A percentile compares a stretch with the other conserved stretches of the same genome.
phyloP scores from a whole-genome alignment of 2,113 vertebrate genomes.

The Pachycephala philippinensis region DNA sequence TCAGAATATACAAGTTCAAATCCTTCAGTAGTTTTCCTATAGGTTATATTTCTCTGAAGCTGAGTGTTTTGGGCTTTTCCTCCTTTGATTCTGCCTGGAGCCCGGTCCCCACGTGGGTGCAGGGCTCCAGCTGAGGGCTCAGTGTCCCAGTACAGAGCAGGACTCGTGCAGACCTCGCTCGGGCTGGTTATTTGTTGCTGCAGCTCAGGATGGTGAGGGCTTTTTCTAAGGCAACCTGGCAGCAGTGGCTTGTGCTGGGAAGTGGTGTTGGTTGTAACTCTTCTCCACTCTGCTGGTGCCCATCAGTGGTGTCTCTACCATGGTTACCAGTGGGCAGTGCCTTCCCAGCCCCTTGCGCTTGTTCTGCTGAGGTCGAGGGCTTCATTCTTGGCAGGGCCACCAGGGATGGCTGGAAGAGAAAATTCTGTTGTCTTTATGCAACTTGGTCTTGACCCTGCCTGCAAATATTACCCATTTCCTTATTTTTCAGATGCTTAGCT shows the following conservation, averaged over 20 bases:
- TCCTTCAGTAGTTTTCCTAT: not conserved
- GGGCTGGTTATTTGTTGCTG: not conserved
- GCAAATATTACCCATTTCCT: not conserved
- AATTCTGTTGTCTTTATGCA: not conserved
- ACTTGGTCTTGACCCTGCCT: not conserved
- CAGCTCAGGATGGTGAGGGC: not conserved
- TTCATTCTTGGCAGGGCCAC: not conserved
- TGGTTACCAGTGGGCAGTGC: not conserved
- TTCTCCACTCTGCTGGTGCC: not conserved
- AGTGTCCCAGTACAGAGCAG: not conserved
- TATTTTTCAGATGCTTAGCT: not conserved
- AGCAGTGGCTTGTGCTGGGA: not conserved
- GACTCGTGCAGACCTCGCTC: accelerated
- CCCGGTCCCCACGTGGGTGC: accelerated
- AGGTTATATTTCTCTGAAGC: not conserved
- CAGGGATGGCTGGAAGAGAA: not conserved
- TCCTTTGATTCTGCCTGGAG: not conserved
- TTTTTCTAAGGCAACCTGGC: not conserved
- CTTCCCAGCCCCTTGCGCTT: not conserved
- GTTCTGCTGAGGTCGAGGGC: not conserved
- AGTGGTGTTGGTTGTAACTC: not conserved
- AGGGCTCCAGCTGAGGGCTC: not conserved
- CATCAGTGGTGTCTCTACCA: not conserved
- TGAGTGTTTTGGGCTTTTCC: not conserved
- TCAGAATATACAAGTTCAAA: not conserved